Base-by-base conservation (phyloP, 2,797 vertebrate species). In the Trachops cirrhosus region DNA sequence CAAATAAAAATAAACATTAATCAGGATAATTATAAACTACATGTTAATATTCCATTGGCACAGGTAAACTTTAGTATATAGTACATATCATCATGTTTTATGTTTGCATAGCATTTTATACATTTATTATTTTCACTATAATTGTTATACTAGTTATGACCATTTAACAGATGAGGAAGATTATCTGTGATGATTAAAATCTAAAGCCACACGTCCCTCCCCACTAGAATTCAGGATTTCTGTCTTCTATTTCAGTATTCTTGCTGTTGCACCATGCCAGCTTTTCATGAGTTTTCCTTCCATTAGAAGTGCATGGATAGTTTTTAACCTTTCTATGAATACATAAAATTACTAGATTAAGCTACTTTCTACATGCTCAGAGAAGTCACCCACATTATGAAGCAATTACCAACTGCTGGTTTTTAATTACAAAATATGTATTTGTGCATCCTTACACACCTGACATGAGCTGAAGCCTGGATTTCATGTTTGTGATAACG, bases 1-100 rank as follows among this genome's bases (percentile, higher is more conserved):
- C 32, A 82, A 70, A 89, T 32, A 88, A 90, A 89, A 83, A 87
- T 44, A 87, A 93, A 89, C 21, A 59, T 68, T 80, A 92, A 48
- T 2, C 1, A 54, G 67, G 22, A 84, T 85, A 80, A 85, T 87
- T 70, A 70, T 48, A 44, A 18, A n/a, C 16, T 68, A 90, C 3
- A 39, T 34, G 74, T 44, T 88, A 97, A 82, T 91, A 37, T 71
- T 16, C 21, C 32, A 74, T 86, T 37, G 68, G 15, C 73, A n/a
- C 48, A 75, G 50, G 14, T 44, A n/a, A 89, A 94, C 75, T 83
- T 80, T 89, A 84, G 73, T 87, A 77, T 64, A 16, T 64, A n/a
- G 12, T 64, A 16, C 29, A 26, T 46, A 75, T 50, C 77, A 89
- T 70, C 29, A 41, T 54, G 11, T 54, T 85, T 93, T 93, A 8